Conservation (phyloP, 2,888 invertebrate species). For the Metalampra italica region DNA sequence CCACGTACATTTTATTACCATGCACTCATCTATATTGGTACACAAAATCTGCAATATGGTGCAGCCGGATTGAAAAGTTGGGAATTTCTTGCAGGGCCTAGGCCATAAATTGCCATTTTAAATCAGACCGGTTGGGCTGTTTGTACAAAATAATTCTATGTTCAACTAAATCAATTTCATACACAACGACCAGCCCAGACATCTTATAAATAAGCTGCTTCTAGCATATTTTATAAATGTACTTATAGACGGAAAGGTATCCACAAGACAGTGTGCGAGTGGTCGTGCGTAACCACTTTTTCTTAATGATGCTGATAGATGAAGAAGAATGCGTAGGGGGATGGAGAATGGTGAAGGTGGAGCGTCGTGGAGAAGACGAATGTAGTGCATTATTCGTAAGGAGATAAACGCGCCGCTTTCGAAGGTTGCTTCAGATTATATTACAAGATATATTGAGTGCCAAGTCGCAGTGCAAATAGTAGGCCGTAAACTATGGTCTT, state of each 20-base stretch:
- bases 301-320: constrained; percentile 49
- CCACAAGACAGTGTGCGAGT: not conserved
- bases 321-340: constrained; percentile 47
- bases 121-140: too few species aligned
- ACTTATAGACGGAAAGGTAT: not conserved
- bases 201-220: too few species aligned
- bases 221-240: too few species aligned
- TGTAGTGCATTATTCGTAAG: constrained; percentile 52
- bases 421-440: constrained; percentile 55
- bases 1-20: too few species aligned
- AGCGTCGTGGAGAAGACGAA: constrained; percentile 45
- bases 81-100: too few species aligned
- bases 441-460: constrained; percentile 41
- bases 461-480: not conserved
- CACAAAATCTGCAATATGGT: too few species aligned
- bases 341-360: constrained; percentile 53
- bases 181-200: too few species aligned
- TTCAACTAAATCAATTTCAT: too few species aligned
- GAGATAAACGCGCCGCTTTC: constrained; percentile 59
- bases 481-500: constrained; percentile 3
- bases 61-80: too few species aligned
- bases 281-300: constrained; percentile 23
- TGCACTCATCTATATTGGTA: too few species aligned
- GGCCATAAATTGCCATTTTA: too few species aligned
- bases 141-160: too few species aligned